Percentiles rank a stretch among this genome's conserved stretches.
Evolutionary conservation across 1,140 invertebrate species (phyloP).

Genomic region (Chironomus tepperi): DNA sequence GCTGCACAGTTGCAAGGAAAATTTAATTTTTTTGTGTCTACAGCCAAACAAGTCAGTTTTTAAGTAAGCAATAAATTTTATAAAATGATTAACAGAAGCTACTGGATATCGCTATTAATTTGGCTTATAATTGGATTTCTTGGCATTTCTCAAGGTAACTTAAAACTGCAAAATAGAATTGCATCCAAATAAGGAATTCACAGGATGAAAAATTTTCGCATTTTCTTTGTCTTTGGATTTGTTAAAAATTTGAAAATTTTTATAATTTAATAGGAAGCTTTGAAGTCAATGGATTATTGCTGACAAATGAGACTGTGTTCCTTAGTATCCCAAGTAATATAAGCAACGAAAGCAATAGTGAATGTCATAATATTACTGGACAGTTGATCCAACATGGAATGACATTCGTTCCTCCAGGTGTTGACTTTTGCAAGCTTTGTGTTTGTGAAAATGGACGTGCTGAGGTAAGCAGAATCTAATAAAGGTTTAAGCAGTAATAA

Average conservation of each 20-base stretch:
- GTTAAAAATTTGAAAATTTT: not conserved
- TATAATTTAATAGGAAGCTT: not conserved
- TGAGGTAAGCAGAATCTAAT: conserved; percentile 41
- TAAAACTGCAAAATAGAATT: not conserved
- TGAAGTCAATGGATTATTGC: not conserved
- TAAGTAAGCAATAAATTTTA: not conserved
- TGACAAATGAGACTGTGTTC: not conserved
- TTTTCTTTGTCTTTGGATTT: too few relatives aligned
- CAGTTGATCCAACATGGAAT: conserved; percentile 52
- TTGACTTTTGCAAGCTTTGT: conserved; percentile 74
- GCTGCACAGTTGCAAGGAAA: not conserved
- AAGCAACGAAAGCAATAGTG: conserved; percentile 36
- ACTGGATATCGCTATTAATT: not conserved
- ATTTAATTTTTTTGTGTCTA: not conserved
- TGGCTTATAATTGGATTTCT: not conserved
- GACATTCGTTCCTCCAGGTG: conserved; percentile 67
- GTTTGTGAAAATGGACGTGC: conserved; percentile 76
- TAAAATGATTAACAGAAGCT: conserved; percentile 1
- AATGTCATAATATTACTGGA: conserved; percentile 48
- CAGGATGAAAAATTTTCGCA: not conserved
- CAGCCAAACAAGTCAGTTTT: not conserved
- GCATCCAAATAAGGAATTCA: not conserved
- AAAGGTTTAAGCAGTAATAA: not conserved
- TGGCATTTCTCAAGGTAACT: conserved; percentile 8
- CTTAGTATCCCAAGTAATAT: not conserved